Base-by-base conservation (phyloP, 2,797 vertebrate species). In the Chiloscyllium punctatum region DNA sequence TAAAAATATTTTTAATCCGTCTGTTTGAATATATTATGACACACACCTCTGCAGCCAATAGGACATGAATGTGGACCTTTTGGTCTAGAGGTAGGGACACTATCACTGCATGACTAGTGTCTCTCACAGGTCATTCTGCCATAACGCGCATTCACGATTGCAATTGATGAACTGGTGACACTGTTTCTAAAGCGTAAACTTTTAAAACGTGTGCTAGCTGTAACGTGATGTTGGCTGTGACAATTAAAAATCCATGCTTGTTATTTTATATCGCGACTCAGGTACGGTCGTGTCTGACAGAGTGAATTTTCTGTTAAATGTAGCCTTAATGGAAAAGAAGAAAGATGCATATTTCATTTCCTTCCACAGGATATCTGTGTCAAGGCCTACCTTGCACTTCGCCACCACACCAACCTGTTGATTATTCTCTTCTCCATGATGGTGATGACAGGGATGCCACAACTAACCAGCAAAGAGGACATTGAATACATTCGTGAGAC, bases 391-490 rank as follows among this genome's bases (percentile, higher is more conserved):
- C 98, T 99, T 33, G 98, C 99, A 72, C 98, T 99, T 74, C 98
- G 99, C 9, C 99, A 99, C 96, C 99, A 99, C 98, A 99, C 99
- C 96, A 99, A 99, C 97, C 98, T 99, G 74, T 98, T 99, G 97
- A 99, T 99, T 98, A 99, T 99, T 96, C 97, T 99, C 57, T 99
- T 99, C 98, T 99, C 99, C 97, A 99, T 99, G 99, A 99, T 99
- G 99, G 97, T 99, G 79, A 99, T 99, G 99, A 98, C 98, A 0
- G 99, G 99, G 15, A 99, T 99, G 99, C 99, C 99, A 4, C 99
- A 99, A 91, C 97, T 99, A 96, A 99, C 99, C 86, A 99, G 99
- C 96, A 99, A 99, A 96, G 99, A 99, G 97, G 99, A 99, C 94
- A 99, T 99, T 0, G 99, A 99, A 96, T 99, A 99, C 96, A 99